phyloP scores from a whole-genome alignment of 2,797 vertebrate species.

The Avahi laniger region DNA sequence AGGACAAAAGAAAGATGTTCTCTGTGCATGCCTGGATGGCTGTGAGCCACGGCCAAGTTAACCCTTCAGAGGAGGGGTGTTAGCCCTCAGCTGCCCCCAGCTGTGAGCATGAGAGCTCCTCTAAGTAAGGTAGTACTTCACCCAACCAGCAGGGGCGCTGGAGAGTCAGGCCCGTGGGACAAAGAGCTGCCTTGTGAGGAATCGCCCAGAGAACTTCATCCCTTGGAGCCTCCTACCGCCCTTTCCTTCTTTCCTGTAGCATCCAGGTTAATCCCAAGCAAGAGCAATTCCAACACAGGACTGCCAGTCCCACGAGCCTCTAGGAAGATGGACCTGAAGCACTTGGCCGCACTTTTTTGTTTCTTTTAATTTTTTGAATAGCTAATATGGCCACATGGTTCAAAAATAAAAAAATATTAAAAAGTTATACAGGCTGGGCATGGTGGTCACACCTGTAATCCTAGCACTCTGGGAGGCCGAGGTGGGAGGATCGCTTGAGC shows the following conservation, averaged over 20 bases:
- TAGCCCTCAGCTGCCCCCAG: neutral
- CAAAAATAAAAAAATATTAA: neutral
- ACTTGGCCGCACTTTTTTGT: neutral
- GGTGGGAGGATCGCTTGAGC: too few species aligned
- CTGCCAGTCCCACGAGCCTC: neutral
- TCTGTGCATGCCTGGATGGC: neutral
- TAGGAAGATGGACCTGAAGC: neutral
- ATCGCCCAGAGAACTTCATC: neutral
- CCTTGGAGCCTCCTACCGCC: neutral
- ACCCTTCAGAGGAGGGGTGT: neutral
- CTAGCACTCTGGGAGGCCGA: too few species aligned
- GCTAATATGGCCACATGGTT: neutral
- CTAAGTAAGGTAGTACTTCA: neutral
- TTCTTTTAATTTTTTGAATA: neutral
- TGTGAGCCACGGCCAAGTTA: neutral
- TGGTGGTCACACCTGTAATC: too few species aligned
- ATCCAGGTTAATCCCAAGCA: neutral
- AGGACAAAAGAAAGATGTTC: neutral
- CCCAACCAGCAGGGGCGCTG: neutral
- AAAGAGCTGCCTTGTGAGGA: neutral
- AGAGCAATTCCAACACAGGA: neutral
- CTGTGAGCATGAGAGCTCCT: accelerated
- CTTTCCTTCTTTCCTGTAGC: neutral
- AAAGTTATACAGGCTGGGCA: neutral
- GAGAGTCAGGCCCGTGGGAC: neutral